Percentiles rank a stretch among this genome's conserved stretches.
Evolutionary conservation across 2,797 vertebrate species (phyloP).

Genomic region (Cyprinella venusta): DNA sequence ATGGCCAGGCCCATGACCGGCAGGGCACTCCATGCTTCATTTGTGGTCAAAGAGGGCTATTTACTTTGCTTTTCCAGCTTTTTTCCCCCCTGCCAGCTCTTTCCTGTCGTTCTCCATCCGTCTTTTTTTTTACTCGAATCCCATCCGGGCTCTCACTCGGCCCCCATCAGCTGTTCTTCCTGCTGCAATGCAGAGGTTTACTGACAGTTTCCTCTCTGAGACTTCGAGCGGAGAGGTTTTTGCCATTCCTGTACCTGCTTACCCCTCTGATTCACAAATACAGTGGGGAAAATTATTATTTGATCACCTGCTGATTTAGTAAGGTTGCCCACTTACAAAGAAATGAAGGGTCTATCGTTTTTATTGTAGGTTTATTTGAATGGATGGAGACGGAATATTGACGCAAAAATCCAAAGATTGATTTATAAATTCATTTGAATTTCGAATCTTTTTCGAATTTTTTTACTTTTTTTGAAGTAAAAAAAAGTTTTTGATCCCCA

Average conservation of each 20-base stretch:
- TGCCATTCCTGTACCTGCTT: neutral
- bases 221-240: conserved; percentile 27
- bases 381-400: too few relatives aligned
- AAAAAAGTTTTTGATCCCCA: too few relatives aligned
- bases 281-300: too few relatives aligned
- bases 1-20: conserved; percentile 39
- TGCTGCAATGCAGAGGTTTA: conserved; percentile 55
- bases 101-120: conserved; percentile 16
- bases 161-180: conserved; percentile 44
- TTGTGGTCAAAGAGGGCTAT: conserved; percentile 38
- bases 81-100: neutral
- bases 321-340: too few relatives aligned
- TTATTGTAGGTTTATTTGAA: too few relatives aligned
- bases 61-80: conserved; percentile 40
- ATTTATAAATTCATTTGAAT: too few relatives aligned
- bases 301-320: too few relatives aligned
- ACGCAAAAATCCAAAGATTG: too few relatives aligned
- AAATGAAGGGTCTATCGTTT: too few relatives aligned
- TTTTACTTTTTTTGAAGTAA: too few relatives aligned
- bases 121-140: conserved; percentile 45
- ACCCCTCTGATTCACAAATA: neutral
- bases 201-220: conserved; percentile 18
- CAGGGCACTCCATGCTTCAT: conserved; percentile 38
- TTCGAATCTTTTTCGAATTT: too few relatives aligned
- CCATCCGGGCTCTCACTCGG: conserved; percentile 40